Evolutionary conservation across 2,113 vertebrate species (phyloP).

Genomic region (Hylia prasina): DNA sequence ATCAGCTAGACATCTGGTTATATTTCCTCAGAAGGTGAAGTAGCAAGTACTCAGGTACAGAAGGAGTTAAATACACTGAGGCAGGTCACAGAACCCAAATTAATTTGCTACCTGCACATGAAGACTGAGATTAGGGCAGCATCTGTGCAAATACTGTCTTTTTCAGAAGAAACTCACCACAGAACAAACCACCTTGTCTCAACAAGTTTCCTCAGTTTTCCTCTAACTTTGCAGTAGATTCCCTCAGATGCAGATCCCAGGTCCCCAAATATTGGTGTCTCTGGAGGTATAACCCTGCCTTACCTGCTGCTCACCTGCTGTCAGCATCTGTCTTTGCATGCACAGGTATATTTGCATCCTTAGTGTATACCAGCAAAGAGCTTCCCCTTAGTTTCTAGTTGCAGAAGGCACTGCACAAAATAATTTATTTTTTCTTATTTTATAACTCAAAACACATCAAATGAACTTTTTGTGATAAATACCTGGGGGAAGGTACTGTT

Average conservation of each 20-base stretch:
- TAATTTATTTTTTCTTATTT: not conserved
- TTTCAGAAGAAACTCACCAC: not conserved
- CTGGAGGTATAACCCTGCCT: not conserved
- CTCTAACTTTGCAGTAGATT: not conserved
- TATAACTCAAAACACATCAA: not conserved
- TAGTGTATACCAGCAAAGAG: not conserved
- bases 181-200: not conserved
- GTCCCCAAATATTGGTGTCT: accelerated
- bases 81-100: not conserved
- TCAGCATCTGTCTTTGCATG: not conserved
- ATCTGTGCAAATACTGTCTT: not conserved
- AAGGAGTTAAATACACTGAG: not conserved
- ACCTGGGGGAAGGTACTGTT: not conserved
- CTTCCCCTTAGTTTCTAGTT: not conserved
- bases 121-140: not conserved
- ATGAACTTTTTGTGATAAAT: not conserved
- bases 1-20: not conserved
- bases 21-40: not conserved
- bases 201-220: not conserved
- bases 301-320: not conserved
- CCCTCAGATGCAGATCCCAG: not conserved
- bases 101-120: not conserved
- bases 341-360: not conserved
- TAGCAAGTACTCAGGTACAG: not conserved
- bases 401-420: not conserved